Conservation (phyloP, 2,888 invertebrate genomes). For the Agriopis aurantiaria region DNA sequence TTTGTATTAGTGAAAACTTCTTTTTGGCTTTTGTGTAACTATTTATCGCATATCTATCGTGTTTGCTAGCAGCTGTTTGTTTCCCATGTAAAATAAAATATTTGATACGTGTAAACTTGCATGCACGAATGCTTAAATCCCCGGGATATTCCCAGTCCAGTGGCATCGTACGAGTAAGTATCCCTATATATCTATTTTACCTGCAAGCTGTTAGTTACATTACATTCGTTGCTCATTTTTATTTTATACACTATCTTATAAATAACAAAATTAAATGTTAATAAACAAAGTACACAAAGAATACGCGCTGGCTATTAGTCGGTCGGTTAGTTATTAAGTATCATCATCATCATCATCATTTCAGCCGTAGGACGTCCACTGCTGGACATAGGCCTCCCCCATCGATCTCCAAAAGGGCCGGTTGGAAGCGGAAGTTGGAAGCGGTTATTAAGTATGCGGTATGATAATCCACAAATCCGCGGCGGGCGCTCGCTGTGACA, state of each 20-base stretch:
- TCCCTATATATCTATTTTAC: not conserved
- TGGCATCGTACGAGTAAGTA: not conserved
- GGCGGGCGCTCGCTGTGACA: conserved; percentile 70
- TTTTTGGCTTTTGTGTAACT: too few species aligned
- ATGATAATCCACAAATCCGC: conserved; percentile 79
- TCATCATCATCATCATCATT: too few species aligned
- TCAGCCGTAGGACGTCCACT: too few species aligned
- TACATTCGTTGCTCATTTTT: conserved; percentile 22
- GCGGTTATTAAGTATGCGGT: conserved; percentile 69
- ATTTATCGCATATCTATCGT: too few species aligned
- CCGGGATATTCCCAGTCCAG: too few species aligned
- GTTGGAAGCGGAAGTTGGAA: too few species aligned
- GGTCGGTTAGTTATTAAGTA: conserved; percentile 65
- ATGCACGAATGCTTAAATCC: not conserved
- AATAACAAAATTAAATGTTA: conserved; percentile 43
- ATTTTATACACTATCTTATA: conserved; percentile 27
- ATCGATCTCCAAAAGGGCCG: too few species aligned
- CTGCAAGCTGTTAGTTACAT: conserved; percentile 14
- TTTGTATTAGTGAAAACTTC: too few species aligned
- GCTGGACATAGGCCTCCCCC: too few species aligned
- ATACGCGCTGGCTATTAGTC: conserved; percentile 61
- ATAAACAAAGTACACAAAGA: conserved; percentile 48
- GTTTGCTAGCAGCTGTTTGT: too few species aligned
- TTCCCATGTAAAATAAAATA: not conserved
- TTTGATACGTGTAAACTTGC: not conserved